Evolutionary conservation across 2,797 vertebrate genomes (phyloP).

Genomic region (Trachops cirrhosus): DNA sequence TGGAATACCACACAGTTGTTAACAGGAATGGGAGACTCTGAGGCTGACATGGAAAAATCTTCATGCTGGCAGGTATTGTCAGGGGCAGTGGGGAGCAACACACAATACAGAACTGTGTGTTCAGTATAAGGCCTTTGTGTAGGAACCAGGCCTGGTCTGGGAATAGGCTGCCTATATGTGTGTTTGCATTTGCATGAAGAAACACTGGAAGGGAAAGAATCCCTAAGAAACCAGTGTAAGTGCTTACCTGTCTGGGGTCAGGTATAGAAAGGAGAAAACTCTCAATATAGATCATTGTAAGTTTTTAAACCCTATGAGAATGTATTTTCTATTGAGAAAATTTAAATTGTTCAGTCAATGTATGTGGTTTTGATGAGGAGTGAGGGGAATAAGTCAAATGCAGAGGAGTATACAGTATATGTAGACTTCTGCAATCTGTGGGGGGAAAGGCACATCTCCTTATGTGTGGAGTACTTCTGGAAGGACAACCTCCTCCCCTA

Average conservation of each 20-base stretch:
- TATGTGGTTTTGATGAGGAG: neutral
- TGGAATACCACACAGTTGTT: neutral
- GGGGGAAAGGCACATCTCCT: neutral
- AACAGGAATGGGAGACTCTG: neutral
- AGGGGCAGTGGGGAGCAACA: neutral
- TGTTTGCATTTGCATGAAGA: neutral
- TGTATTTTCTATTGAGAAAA: neutral
- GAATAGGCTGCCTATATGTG: neutral
- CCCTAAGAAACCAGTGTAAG: neutral
- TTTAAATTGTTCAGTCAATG: neutral
- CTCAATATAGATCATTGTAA: neutral
- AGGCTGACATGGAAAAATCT: neutral
- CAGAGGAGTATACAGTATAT: neutral
- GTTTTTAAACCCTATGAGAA: neutral
- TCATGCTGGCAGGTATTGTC: fast-evolving
- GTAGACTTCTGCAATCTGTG: neutral
- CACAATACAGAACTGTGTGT: neutral
- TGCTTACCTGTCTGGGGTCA: neutral
- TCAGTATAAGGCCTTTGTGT: neutral
- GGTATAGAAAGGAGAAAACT: neutral
- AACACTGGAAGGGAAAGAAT: neutral
- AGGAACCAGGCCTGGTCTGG: neutral
- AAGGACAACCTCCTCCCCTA: neutral
- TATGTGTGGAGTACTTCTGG: neutral
- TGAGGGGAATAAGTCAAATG: neutral